Percentiles rank a stretch among this genome's conserved stretches.
phyloP scores from a whole-genome alignment of 2,888 invertebrate species.

The Pardosa pseudoannulata region DNA sequence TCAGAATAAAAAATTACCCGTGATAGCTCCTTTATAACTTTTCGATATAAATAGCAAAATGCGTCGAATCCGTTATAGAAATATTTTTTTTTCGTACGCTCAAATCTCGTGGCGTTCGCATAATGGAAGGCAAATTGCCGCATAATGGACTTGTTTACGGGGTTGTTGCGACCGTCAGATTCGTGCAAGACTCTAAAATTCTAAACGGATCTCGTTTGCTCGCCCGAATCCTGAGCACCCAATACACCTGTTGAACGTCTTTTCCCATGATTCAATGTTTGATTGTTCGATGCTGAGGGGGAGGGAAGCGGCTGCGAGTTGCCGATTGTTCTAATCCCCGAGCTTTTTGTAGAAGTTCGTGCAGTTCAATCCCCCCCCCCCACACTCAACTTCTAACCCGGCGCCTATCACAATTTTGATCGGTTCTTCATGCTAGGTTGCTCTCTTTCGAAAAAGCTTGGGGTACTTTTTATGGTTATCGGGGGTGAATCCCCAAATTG shows the following conservation, averaged over 20 bases:
- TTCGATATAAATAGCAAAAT: no score
- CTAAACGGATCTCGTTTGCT: background rate
- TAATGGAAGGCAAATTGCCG: no score
- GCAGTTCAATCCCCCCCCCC: background rate
- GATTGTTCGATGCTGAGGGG: background rate
- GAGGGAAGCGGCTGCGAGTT: background rate
- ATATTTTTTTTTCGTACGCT: no score
- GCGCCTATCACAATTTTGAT: background rate
- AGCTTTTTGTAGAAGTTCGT: background rate
- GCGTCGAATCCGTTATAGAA: no score
- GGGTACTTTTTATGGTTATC: no score
- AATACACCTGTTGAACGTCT: background rate
- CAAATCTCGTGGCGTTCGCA: no score
- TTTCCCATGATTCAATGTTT: constrained; percentile 3
- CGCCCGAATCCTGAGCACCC: background rate
- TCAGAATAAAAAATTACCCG: no score
- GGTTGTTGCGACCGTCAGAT: background rate
- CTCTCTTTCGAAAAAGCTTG: background rate
- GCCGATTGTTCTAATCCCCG: constrained; percentile 10
- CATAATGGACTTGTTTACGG: no score
- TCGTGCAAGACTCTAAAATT: background rate
- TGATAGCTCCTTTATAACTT: no score
- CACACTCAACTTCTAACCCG: background rate
- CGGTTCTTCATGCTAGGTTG: constrained; percentile 1
- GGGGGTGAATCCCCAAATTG: background rate